Evolutionary conservation across 2,797 vertebrate species (phyloP), one percentile per base, ranked within the genome.

Genomic region (Rhabdomys pumilio): DNA sequence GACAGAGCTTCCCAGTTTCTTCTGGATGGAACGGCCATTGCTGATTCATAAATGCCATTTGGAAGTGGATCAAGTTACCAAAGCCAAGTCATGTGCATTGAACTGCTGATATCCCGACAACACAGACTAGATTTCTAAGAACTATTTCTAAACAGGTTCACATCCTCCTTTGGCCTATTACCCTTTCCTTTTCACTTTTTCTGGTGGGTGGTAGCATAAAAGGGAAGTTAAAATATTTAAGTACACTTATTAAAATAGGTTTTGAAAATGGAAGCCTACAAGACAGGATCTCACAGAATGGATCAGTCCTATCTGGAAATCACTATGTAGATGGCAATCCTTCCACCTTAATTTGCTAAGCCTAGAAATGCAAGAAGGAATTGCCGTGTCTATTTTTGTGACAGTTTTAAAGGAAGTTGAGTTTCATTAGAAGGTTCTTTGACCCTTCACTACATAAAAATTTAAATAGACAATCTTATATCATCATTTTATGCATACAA

Each of bases 371-470:
- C 11, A 61, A 61, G 38, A 13, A 76, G 14, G 6, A 47, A 9
- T 17, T 29, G 41, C 38, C 3, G 9, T 29, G 24, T 10, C 38
- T 0, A 5, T 47, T 26, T 34, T 61, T 75, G 44, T 90, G 41
- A 75, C 69, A 50, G 2, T 2, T 94, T 84, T 81, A 10, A 89
- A 93, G 89, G n/a, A 89, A 88, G 79, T 47, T 88, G 41, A 81
- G 53, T 83, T 87, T 93, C 1, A 13, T 72, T 69, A 83, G 26
- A 93, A 95, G 20, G 8, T 31, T 87, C 24, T n/a, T 19, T 31
- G 29, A 81, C 1, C 34, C 31, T 29, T 97, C 31, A 22, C 13
- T 63, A 67, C 83, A 90, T 63, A 90, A 53, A 86, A 96, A 73
- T 69, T 94, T 59, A 85, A 94, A 79, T 63, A n/a, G 55, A 89